Evolutionary conservation across 2,888 invertebrate species (phyloP).

Genomic region (Cantharis lateralis): DNA sequence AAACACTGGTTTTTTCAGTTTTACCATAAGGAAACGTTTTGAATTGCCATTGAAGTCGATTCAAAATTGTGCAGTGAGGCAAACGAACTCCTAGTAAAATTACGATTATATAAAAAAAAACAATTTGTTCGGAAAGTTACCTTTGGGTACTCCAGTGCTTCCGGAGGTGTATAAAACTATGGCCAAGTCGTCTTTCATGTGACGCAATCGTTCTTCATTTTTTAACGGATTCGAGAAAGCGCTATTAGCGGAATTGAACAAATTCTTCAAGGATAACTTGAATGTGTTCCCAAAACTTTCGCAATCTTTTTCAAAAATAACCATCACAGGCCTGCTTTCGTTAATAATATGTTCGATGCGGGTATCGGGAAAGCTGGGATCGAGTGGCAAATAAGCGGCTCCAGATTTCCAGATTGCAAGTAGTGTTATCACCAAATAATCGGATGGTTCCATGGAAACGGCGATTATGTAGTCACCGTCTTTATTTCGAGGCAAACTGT

Average conservation of each 20-base stretch:
- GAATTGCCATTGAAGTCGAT: slow-evolving; percentile 90
- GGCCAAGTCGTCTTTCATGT: slow-evolving; percentile 62
- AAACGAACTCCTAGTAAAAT: slow-evolving; percentile 71
- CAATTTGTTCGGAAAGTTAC: slow-evolving; percentile 49
- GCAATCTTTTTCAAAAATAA: slow-evolving; percentile 65
- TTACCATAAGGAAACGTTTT: slow-evolving; percentile 73
- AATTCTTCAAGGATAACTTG: slow-evolving; percentile 57
- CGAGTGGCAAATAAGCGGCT: slow-evolving; percentile 83
- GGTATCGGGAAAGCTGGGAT: slow-evolving; percentile 70
- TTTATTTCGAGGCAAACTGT: slow-evolving; percentile 58
- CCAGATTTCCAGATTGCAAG: slow-evolving; percentile 81
- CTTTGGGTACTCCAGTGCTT: slow-evolving; percentile 89
- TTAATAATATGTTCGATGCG: slow-evolving; percentile 76
- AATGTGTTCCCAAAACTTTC: slow-evolving; percentile 41
- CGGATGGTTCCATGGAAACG: slow-evolving; percentile 79
- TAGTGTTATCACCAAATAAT: slow-evolving; percentile 68
- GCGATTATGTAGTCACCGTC: slow-evolving; percentile 78
- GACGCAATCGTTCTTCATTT: slow-evolving; percentile 55
- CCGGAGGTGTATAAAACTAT: slow-evolving; percentile 86
- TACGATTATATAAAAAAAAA: not conserved
- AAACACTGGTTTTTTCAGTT: slow-evolving; percentile 74
- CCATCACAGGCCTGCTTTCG: slow-evolving; percentile 72
- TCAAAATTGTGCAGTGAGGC: slow-evolving; percentile 75
- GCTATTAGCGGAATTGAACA: slow-evolving; percentile 57
- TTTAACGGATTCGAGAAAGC: slow-evolving; percentile 54